Base-by-base conservation (phyloP, 2,113 vertebrate species). In the Probosciger aterrimus region DNA sequence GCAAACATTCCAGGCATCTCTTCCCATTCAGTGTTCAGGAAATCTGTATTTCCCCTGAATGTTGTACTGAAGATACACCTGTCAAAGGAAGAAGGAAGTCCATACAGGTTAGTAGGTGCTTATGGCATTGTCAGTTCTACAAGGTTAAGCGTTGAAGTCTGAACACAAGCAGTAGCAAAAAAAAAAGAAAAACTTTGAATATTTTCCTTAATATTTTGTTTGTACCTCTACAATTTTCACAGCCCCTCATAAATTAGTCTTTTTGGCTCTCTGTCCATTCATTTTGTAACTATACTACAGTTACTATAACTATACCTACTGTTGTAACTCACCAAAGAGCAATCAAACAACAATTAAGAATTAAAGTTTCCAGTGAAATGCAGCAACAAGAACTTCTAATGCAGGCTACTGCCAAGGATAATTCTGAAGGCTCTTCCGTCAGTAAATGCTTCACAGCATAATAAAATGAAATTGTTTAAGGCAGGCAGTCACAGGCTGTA, bases 391-490 rank as follows among this genome's bases (percentile, higher is more conserved):
- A 79, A 35, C 57, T 88, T 75, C 69, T 89, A 74, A 39, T 79
- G 52, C 2, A 18, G 49, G 25, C 57, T 95, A 24, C 68, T 83
- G 77, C 47, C 83, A 82, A 86, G 88, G 28, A 75, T 95, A 91
- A 82, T 82, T 88, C 68, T 70, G 59, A 77, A 93, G 64, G 33
- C 18, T 92, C 52, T 90, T 92, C 68, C 69, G 77, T 87, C 91
- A 89, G 87, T 85, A 94, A 86, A 86, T 89, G 71, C 76, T 95
- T 93, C 88, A 92, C 59, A 96, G 92, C 35, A 59, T 89, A 91
- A 76, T 76, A 53, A 92, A 95, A 88, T 3, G 11, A 82, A 96
- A 96, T 96, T 10, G 7, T 95, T 95, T 92, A 93, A 91, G 96
- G 82, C 91, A 95, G 83, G 59, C 69, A 92, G 91, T 94, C 96